Conservation (phyloP, 1,140 invertebrate genomes). For the Cyclargus thomasi region DNA sequence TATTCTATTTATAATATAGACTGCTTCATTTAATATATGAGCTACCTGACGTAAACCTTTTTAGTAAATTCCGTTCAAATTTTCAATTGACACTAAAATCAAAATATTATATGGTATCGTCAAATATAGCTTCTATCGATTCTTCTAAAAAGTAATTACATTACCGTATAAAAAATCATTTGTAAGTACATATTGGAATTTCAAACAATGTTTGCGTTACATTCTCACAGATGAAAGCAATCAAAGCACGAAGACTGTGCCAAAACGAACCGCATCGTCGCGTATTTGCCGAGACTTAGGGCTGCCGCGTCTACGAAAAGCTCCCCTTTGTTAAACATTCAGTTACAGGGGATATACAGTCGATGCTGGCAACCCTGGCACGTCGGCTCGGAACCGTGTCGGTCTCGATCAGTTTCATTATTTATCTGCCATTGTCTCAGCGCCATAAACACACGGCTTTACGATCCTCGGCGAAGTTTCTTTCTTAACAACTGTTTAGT, state of each 20-base stretch:
- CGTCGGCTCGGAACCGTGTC: conserved; percentile 28
- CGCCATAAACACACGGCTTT: conserved; percentile 49
- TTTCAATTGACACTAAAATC: not conserved
- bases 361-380: not conserved
- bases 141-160: not conserved
- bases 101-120: not conserved
- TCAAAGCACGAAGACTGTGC: conserved; percentile 1
- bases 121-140: not conserved
- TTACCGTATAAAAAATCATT: not conserved
- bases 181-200: not conserved
- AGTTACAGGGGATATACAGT: not conserved
- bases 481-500: conserved; percentile 55
- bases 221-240: conserved; percentile 1
- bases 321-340: not conserved
- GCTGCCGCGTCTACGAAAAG: not conserved
- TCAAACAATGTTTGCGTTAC: conserved; percentile 1
- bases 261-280: conserved; percentile 19
- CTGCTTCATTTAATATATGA: not conserved
- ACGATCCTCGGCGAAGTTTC: conserved; percentile 34
- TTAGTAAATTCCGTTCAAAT: not conserved
- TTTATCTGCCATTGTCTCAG: conserved; percentile 60
- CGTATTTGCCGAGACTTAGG: conserved; percentile 19
- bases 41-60: not conserved
- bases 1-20: not conserved
- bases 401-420: conserved; percentile 54